Conservation (phyloP, 2,113 vertebrate genomes). For the Varanus salvator region DNA sequence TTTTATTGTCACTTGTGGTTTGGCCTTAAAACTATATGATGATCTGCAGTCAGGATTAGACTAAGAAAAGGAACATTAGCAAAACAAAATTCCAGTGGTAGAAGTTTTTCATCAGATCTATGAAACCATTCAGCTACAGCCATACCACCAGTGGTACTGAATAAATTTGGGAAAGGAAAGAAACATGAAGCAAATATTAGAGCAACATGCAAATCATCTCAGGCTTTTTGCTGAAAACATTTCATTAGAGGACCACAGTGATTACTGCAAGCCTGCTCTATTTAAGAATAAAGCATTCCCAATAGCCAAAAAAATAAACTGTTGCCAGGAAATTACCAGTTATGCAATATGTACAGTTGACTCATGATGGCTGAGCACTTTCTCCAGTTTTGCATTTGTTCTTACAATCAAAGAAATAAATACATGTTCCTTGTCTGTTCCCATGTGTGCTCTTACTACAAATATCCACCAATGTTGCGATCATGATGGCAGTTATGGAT, state of each 20-base stretch:
- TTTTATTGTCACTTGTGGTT: not conserved
- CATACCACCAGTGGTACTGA: not conserved
- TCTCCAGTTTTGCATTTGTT: not conserved
- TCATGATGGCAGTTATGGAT: too few species aligned
- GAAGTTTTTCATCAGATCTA: not conserved
- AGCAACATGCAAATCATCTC: constrained; percentile 8
- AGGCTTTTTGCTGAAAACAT: not conserved
- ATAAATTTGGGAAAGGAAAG: not conserved
- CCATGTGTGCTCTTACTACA: not conserved
- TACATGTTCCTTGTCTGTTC: not conserved
- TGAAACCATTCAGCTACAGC: not conserved
- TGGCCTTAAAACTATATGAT: not conserved
- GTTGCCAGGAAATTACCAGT: constrained; percentile 9
- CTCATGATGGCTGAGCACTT: not conserved
- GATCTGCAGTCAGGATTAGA: not conserved
- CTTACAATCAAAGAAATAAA: not conserved
- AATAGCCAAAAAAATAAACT: constrained; percentile 17
- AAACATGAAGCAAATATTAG: constrained; percentile 28
- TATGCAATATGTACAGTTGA: constrained; percentile 5
- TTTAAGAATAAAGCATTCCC: constrained; percentile 17
- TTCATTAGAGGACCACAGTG: constrained; percentile 21
- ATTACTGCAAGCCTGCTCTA: constrained; percentile 3
- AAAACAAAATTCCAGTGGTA: not conserved
- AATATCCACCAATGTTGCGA: too few species aligned
- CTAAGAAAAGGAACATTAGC: not conserved